Percentiles rank a stretch among this genome's conserved stretches.
phyloP scores from a whole-genome alignment of 1,140 invertebrate genomes.

The Yoshiicerus persimilis region DNA sequence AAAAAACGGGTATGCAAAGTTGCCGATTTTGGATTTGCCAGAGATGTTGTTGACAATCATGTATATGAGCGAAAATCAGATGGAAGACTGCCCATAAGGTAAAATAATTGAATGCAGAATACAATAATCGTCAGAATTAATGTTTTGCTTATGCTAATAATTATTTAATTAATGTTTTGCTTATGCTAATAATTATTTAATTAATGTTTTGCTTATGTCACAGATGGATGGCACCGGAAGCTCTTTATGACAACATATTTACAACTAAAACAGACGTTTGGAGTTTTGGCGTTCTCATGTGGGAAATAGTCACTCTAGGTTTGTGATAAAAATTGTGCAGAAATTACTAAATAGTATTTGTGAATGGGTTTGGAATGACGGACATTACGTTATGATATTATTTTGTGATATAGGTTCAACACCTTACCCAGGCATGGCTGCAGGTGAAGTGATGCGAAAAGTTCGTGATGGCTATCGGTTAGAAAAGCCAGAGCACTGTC shows the following conservation, averaged over 20 bases:
- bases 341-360: not conserved
- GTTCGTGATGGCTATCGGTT: constrained; percentile 79
- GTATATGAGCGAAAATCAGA: constrained; percentile 91
- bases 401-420: constrained; percentile 72
- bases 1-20: constrained; percentile 88
- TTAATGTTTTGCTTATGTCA: too few relatives aligned
- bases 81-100: constrained; percentile 67
- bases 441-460: constrained; percentile 60
- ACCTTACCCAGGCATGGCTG: constrained; percentile 82
- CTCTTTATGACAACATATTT: constrained; percentile 86
- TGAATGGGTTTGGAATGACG: not conserved
- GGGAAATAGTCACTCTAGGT: constrained; percentile 72
- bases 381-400: not conserved
- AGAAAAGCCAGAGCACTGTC: constrained; percentile 85
- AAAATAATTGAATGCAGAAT: too few relatives aligned
- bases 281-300: constrained; percentile 89
- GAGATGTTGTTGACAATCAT: constrained; percentile 75
- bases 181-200: not conserved
- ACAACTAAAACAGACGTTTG: constrained; percentile 89
- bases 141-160: not conserved
- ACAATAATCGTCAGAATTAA: too few relatives aligned
- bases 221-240: constrained; percentile 90
- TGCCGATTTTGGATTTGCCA: constrained; percentile 89
- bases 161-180: not conserved
- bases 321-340: not conserved